Evolutionary conservation across 2,888 invertebrate species (phyloP), one percentile per base, ranked within the genome.

Genomic region (Carpatolechia fugitivella): DNA sequence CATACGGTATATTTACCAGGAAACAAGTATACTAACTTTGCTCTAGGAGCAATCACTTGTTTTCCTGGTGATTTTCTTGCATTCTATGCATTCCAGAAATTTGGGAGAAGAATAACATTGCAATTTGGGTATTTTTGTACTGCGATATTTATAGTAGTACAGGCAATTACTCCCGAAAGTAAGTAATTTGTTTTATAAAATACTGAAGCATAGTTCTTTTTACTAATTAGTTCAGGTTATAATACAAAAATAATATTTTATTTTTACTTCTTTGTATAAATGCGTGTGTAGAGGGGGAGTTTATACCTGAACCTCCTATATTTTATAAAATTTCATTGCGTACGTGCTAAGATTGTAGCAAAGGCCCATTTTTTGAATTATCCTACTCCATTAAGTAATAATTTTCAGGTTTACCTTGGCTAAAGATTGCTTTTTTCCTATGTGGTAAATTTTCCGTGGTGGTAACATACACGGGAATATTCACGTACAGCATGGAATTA

Each of bases 21-120:
- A 33, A 76, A 84, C 54, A 85, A 85, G 66, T 85, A 86, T 38
- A 76, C 71, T 0, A 85, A 85, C 60, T 85, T 86, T 49, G 72
- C 83, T 38, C 56, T 85, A 18, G 59, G 78, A 1, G 74, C 85
- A 0, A 40, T 83, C 1, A 72, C 78, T 0, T 80, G 85, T 0
- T 84, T 86, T 47, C 86, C 85, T 18, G 86, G 85, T 29, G 86
- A 86, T 61, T 18, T 84, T 0, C 57, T 86, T 18, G 77, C 82
- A 0, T 79, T 69, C 54, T 80, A 66, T 38, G 66, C 74, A 1
- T 80, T 85, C 49, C 76, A 78, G 48, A 80, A 69, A 51, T 79
- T 70, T 62, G 86, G 85, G 10, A 70, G 86, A 55, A 82, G 60
- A 61, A 63, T 80, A 30, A 76, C 83, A 2, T 65, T 86, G 57